phyloP scores from a whole-genome alignment of 2,113 vertebrate genomes.

The Drymodes brunneopygia region DNA sequence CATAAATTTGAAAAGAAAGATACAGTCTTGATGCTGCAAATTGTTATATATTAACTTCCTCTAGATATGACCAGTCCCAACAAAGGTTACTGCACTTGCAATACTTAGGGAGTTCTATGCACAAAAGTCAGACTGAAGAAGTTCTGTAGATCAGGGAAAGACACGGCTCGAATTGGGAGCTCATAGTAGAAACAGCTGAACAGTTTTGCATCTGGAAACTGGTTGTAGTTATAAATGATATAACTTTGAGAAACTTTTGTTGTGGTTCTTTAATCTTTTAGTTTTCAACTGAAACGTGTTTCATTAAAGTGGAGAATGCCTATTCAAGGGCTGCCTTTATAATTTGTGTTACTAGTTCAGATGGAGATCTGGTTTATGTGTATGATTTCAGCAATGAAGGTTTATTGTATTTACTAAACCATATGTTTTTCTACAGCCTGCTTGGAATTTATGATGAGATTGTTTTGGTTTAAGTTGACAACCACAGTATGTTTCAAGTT shows the following conservation, averaged over 20 bases:
- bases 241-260: slow-evolving; percentile 45
- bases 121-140: background rate
- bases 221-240: slow-evolving; percentile 29
- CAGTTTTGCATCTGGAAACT: slow-evolving; percentile 47
- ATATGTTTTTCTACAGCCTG: slow-evolving; percentile 55
- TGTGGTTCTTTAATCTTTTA: slow-evolving; percentile 70
- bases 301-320: slow-evolving; percentile 68
- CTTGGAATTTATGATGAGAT: slow-evolving; percentile 65
- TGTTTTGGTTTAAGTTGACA: slow-evolving; percentile 70
- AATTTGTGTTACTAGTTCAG: slow-evolving; percentile 56
- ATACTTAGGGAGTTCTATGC: background rate
- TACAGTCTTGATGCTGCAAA: background rate
- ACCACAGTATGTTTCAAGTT: slow-evolving; percentile 62
- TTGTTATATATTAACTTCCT: background rate
- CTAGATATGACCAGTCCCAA: background rate
- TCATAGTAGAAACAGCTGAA: background rate
- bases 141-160: background rate
- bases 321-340: slow-evolving; percentile 64
- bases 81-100: background rate
- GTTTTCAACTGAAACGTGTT: slow-evolving; percentile 70
- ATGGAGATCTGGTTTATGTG: slow-evolving; percentile 69
- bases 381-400: slow-evolving; percentile 5
- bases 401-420: slow-evolving; percentile 65
- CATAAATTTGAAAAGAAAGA: background rate
- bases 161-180: background rate